A percentile compares a stretch with the other conserved stretches of the same genome.
phyloP scores from a whole-genome alignment of 2,888 invertebrate species.

The Bombyx huttoni region DNA sequence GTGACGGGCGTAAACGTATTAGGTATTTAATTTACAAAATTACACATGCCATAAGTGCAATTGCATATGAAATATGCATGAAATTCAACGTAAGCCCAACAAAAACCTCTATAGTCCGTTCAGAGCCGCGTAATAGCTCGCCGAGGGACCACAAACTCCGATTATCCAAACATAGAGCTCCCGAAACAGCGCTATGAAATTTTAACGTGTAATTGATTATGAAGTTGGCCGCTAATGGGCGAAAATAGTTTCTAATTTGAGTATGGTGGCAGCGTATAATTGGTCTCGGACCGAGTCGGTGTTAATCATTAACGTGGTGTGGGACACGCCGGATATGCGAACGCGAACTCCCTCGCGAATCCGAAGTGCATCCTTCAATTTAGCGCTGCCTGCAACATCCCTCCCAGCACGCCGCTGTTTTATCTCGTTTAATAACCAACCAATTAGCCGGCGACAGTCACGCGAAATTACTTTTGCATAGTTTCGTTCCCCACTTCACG shows the following conservation, averaged over 20 bases:
- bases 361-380: conserved; percentile 36
- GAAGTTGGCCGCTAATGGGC: conserved; percentile 68
- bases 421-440: conserved; percentile 17
- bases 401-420: conserved; percentile 1
- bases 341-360: conserved; percentile 31
- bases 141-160: conserved; percentile 70
- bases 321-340: conserved; percentile 21
- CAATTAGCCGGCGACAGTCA: conserved; percentile 18
- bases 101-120: conserved; percentile 60
- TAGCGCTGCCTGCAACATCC: conserved; percentile 14
- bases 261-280: conserved; percentile 54
- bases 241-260: conserved; percentile 72
- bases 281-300: conserved; percentile 55
- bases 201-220: conserved; percentile 71
- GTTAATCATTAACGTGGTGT: conserved; percentile 57
- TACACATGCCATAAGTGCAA: conserved; percentile 22
- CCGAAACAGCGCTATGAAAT: conserved; percentile 63
- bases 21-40: not conserved
- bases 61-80: conserved; percentile 52
- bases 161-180: conserved; percentile 63
- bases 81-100: conserved; percentile 48
- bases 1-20: not conserved
- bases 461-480: conserved; percentile 25
- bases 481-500: conserved; percentile 23
- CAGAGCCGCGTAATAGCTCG: conserved; percentile 53